Conservation (phyloP, 2,888 invertebrate genomes). For the Alitta virens region DNA sequence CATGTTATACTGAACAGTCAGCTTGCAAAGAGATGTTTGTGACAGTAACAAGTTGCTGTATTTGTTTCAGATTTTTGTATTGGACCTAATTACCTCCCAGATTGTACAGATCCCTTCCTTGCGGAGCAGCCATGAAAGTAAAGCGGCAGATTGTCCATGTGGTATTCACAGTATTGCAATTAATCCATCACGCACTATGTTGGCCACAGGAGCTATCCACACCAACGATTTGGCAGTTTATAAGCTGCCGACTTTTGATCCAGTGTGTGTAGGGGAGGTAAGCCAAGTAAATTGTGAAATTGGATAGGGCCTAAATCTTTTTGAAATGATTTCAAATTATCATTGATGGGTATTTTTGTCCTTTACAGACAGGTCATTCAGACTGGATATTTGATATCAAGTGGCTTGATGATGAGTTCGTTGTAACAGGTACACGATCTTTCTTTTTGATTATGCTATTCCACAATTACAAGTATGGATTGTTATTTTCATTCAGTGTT, state of each 20-base stretch:
- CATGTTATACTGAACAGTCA: no score
- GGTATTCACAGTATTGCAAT: slow-evolving; percentile 93
- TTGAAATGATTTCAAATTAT: neutral
- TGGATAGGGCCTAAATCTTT: neutral
- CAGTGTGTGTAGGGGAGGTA: slow-evolving; percentile 86
- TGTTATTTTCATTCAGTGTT: no score
- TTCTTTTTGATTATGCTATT: neutral
- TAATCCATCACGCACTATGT: slow-evolving; percentile 81
- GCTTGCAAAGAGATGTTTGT: no score
- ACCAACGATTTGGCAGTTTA: slow-evolving; percentile 90
- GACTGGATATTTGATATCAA: slow-evolving; percentile 92
- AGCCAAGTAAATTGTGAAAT: neutral
- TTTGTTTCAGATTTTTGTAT: slow-evolving; percentile 76
- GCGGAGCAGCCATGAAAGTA: slow-evolving; percentile 57
- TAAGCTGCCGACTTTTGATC: slow-evolving; percentile 88
- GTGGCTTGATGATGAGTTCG: slow-evolving; percentile 93
- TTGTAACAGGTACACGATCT: slow-evolving; percentile 69
- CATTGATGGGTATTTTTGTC: no score
- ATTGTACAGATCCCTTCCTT: slow-evolving; percentile 84
- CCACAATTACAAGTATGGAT: no score
- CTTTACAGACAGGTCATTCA: slow-evolving; percentile 67
- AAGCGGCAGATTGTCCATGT: slow-evolving; percentile 61
- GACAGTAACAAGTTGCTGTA: no score
- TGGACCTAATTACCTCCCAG: slow-evolving; percentile 83
- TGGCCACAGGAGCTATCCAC: slow-evolving; percentile 89